Percentiles rank a stretch among this genome's conserved stretches.
Evolutionary conservation across 2,888 invertebrate genomes (phyloP).

Genomic region (Euspilapteryx auroguttella): DNA sequence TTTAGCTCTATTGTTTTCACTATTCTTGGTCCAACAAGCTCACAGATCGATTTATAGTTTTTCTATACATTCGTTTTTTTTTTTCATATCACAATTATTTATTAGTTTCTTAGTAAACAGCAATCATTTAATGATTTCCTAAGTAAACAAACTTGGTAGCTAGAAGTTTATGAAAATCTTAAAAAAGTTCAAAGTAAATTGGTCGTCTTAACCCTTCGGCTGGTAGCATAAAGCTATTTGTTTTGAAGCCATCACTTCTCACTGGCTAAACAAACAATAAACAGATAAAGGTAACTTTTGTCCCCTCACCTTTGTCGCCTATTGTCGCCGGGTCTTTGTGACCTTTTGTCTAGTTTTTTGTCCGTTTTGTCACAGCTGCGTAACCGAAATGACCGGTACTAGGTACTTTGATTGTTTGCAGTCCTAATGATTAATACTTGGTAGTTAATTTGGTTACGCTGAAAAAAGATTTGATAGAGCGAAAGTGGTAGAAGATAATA

Average conservation of each 20-base stretch:
- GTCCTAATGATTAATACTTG: background rate
- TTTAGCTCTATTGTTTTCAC: too few relatives aligned
- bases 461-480: too few relatives aligned
- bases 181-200: background rate
- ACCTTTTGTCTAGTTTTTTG: constrained; percentile 18
- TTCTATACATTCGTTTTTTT: too few relatives aligned
- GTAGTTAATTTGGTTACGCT: too few relatives aligned
- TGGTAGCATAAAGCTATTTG: constrained; percentile 25
- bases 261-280: constrained; percentile 52
- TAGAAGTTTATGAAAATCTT: background rate
- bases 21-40: too few relatives aligned
- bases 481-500: too few relatives aligned
- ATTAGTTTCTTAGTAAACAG: too few relatives aligned
- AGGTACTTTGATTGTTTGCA: background rate
- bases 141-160: too few relatives aligned
- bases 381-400: background rate
- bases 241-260: constrained; percentile 47
- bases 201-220: constrained; percentile 10
- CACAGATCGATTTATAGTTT: too few relatives aligned
- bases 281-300: constrained; percentile 44
- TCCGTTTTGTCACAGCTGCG: background rate
- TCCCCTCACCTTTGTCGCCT: constrained; percentile 31
- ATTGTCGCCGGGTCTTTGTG: constrained; percentile 48
- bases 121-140: too few relatives aligned
- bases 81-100: too few relatives aligned